These are phyloP conservation scores for Nymphalis urticae DNA, from an alignment of 2,888 invertebrate species.

Conservation along the genomic window DNA sequence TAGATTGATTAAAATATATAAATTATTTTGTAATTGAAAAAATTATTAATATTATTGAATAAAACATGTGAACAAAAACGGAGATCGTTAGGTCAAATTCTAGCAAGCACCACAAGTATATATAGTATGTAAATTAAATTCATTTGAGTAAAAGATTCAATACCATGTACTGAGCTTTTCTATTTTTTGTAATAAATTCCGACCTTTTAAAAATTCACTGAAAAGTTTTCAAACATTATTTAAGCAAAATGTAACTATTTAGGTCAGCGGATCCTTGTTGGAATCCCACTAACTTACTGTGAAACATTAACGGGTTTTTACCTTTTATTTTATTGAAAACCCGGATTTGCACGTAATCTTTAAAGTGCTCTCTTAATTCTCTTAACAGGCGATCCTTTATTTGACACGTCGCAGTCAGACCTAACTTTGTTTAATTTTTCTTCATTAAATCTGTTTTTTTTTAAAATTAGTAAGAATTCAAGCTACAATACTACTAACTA, in stretches of 20 bases:
- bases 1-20: no score
- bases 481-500: no score
- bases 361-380: slow-evolving; percentile 29
- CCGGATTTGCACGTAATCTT: slow-evolving; percentile 34
- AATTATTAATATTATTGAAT: no score
- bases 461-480: no score
- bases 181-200: not conserved
- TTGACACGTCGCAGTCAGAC: slow-evolving; percentile 6
- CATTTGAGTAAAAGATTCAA: no score
- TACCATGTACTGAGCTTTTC: no score
- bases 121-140: no score
- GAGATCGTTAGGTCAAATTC: no score
- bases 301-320: slow-evolving; percentile 23
- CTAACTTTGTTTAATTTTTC: not conserved
- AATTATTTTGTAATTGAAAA: no score
- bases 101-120: no score
- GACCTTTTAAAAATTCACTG: not conserved
- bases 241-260: slow-evolving; percentile 12
- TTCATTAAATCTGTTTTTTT: not conserved
- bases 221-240: slow-evolving; percentile 7
- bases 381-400: slow-evolving; percentile 27
- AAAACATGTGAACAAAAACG: no score
- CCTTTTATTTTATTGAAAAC: slow-evolving; percentile 35
- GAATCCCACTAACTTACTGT: slow-evolving; percentile 19
- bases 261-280: slow-evolving; percentile 14